Percentiles rank a stretch among this genome's conserved stretches.
phyloP scores from a whole-genome alignment of 2,113 vertebrate species.

The Madoqua kirkii region DNA sequence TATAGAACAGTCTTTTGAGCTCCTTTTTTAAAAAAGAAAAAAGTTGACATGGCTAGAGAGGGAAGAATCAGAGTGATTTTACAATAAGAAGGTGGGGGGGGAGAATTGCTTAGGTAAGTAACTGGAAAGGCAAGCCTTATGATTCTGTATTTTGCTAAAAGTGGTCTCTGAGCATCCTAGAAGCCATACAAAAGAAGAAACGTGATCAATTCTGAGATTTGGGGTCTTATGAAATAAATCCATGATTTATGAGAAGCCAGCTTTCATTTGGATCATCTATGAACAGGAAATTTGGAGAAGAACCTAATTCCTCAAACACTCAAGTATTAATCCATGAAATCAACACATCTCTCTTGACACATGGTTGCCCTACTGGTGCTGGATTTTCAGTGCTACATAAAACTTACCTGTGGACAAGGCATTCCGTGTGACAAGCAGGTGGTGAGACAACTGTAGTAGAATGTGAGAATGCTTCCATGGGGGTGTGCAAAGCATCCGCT shows the following conservation, averaged over 20 bases:
- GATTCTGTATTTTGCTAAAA: neutral
- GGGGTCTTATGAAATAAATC: neutral
- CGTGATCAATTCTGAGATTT: neutral
- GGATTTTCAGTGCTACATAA: neutral
- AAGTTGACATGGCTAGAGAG: neutral
- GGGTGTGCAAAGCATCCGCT: neutral
- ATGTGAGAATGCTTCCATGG: rapidly evolving
- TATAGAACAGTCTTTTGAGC: no score
- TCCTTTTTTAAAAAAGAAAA: neutral
- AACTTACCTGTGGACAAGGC: neutral
- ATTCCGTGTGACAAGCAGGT: neutral
- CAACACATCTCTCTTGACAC: neutral
- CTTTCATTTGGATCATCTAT: neutral
- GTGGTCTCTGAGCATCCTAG: neutral
- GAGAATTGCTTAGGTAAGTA: neutral
- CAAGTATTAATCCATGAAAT: neutral
- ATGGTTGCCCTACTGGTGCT: no score
- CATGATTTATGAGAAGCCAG: neutral
- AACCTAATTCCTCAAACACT: neutral
- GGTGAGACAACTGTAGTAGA: neutral
- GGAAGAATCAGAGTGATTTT: neutral
- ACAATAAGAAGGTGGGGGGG: neutral
- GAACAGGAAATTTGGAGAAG: neutral
- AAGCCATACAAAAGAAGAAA: neutral
- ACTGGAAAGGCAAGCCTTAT: neutral